These are phyloP conservation scores for Macrobrachium rosenbergii DNA, from an alignment of 1,140 invertebrate species.

Conservation along the genomic window DNA sequence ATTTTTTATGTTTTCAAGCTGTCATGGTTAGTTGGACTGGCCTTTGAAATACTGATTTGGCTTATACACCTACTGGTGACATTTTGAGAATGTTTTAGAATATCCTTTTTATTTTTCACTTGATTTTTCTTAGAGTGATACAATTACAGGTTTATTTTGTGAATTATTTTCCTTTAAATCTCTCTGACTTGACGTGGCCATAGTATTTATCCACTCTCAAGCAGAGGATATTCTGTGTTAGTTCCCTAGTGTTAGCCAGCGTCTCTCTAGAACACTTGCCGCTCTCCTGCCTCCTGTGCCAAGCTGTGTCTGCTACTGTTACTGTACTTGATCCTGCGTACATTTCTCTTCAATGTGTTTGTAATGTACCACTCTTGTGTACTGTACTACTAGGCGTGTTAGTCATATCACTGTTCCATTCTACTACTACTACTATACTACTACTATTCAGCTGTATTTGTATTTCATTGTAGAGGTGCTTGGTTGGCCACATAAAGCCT, in stretches of 20 bases:
- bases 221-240: conserved; percentile 47
- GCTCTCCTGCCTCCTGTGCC: conserved; percentile 62
- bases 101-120: conserved; percentile 19
- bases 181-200: conserved; percentile 29
- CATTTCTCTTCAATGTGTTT: conserved; percentile 63
- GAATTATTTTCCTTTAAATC: conserved; percentile 35
- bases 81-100: conserved; percentile 47
- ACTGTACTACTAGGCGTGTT: conserved; percentile 64
- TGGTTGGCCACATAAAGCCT: conserved; percentile 63
- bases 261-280: conserved; percentile 63
- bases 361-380: conserved; percentile 63
- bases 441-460: conserved; percentile 62
- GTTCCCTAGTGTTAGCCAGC: conserved; percentile 60
- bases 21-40: conserved; percentile 41
- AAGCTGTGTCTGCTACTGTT: conserved; percentile 57
- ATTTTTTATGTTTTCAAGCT: conserved; percentile 34
- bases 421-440: conserved; percentile 64
- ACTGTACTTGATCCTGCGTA: conserved; percentile 64
- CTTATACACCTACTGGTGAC: conserved; percentile 32
- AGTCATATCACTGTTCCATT: conserved; percentile 64
- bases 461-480: conserved; percentile 64
- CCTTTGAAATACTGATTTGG: conserved; percentile 6
- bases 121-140: conserved; percentile 15
- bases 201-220: conserved; percentile 42
- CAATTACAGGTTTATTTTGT: conserved; percentile 29